phyloP scores from a whole-genome alignment of 2,797 vertebrate species.

The Mallotus villosus region DNA sequence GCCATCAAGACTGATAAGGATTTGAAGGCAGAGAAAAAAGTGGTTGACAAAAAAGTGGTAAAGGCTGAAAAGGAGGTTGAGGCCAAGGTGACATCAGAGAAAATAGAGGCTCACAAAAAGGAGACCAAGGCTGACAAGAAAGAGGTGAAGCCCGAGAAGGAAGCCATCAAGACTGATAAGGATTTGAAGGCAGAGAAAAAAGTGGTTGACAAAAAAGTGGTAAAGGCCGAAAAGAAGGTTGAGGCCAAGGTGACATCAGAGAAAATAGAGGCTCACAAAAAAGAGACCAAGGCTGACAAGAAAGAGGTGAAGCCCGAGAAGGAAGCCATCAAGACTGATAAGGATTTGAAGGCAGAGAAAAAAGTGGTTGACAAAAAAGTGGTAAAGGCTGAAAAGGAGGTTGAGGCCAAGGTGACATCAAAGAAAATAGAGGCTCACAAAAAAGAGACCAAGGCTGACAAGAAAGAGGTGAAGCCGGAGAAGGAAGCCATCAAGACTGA shows the following conservation, averaged over 20 bases:
- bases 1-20: too few species aligned
- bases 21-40: too few species aligned
- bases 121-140: constrained; percentile 24
- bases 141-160: constrained; percentile 22
- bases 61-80: too few species aligned
- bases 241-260: not conserved
- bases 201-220: not conserved
- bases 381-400: too few species aligned
- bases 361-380: too few species aligned
- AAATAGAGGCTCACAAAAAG: not conserved
- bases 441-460: too few species aligned
- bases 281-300: not conserved
- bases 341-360: not conserved
- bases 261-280: not conserved
- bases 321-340: not conserved
- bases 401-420: too few species aligned
- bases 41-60: too few species aligned
- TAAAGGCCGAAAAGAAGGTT: not conserved
- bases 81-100: too few species aligned
- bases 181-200: not conserved
- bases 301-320: not conserved
- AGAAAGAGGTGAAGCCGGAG: too few species aligned
- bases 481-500: too few species aligned
- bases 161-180: constrained; percentile 27
- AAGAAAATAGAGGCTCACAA: too few species aligned